Percentiles rank a stretch among this genome's conserved stretches.
Evolutionary conservation across 2,113 vertebrate species (phyloP).

Genomic region (Oncorhynchus nerka): DNA sequence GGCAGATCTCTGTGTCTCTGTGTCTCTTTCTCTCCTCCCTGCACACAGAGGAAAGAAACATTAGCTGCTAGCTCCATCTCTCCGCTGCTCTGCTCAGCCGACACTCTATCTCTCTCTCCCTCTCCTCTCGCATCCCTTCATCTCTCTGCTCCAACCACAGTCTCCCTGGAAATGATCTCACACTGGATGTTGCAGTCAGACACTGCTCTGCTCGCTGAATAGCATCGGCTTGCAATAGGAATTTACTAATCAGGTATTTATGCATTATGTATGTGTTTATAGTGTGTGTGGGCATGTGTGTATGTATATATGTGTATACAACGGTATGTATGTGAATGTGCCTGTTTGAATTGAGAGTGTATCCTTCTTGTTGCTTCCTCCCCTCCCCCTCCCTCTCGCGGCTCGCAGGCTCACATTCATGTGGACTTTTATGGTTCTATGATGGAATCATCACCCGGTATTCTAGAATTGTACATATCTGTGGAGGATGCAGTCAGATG

Average conservation of each 20-base stretch:
- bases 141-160: constrained; percentile 51
- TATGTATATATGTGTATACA: constrained; percentile 41
- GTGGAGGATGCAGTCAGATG: constrained; percentile 47
- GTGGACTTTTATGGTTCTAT: background rate
- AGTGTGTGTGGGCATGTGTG: constrained; percentile 51
- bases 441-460: background rate
- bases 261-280: background rate
- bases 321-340: constrained; percentile 2
- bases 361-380: constrained; percentile 58
- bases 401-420: constrained; percentile 29
- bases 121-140: constrained; percentile 23
- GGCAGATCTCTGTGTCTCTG: constrained; percentile 43
- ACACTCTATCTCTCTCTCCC: constrained; percentile 27
- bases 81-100: constrained; percentile 23
- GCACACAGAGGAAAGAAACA: constrained; percentile 50
- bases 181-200: constrained; percentile 25
- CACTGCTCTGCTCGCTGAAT: constrained; percentile 1
- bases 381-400: constrained; percentile 44
- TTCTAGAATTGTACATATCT: constrained; percentile 24
- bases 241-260: constrained; percentile 71
- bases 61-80: constrained; percentile 14
- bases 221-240: constrained; percentile 50
- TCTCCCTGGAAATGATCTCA: constrained; percentile 50
- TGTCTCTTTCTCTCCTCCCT: constrained; percentile 2
- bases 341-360: constrained; percentile 43